phyloP scores from a whole-genome alignment of 2,888 invertebrate species.

The Drosophila tripunctata region DNA sequence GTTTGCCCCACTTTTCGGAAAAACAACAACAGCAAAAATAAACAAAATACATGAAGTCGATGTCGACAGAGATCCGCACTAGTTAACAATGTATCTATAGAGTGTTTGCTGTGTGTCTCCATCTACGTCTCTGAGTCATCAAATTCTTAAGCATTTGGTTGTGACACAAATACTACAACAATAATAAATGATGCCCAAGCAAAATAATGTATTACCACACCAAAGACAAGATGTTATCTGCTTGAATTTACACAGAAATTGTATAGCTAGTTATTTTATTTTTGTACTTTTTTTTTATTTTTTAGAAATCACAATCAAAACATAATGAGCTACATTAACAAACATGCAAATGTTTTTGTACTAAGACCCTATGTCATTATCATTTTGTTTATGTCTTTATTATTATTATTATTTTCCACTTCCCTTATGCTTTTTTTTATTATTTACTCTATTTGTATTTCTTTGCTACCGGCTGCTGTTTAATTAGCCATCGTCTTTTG shows the following conservation, averaged over 20 bases:
- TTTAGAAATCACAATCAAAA: background rate
- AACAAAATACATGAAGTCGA: constrained; percentile 4
- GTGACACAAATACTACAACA: constrained; percentile 51
- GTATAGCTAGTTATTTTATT: constrained; percentile 4
- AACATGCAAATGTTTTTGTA: constrained; percentile 18
- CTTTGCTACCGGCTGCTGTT: constrained; percentile 34
- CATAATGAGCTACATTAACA: constrained; percentile 14
- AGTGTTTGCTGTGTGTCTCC: background rate
- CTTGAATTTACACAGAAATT: constrained; percentile 7
- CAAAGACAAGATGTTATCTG: constrained; percentile 13
- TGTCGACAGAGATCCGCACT: constrained; percentile 4
- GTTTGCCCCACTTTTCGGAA: constrained; percentile 66
- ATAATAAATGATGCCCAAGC: constrained; percentile 30
- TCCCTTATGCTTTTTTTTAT: constrained; percentile 8
- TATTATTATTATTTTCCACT: constrained; percentile 2
- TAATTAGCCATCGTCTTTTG: constrained; percentile 42
- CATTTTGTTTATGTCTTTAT: constrained; percentile 8
- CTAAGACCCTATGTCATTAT: constrained; percentile 9
- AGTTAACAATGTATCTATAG: constrained; percentile 9
- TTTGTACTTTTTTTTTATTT: background rate
- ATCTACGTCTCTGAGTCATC: constrained; percentile 61
- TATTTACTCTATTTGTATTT: constrained; percentile 11
- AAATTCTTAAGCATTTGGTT: constrained; percentile 48
- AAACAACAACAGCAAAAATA: constrained; percentile 7
- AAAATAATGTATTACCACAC: constrained; percentile 49